Conservation (phyloP, 2,113 vertebrate genomes). For the Salvelinus namaycush region DNA sequence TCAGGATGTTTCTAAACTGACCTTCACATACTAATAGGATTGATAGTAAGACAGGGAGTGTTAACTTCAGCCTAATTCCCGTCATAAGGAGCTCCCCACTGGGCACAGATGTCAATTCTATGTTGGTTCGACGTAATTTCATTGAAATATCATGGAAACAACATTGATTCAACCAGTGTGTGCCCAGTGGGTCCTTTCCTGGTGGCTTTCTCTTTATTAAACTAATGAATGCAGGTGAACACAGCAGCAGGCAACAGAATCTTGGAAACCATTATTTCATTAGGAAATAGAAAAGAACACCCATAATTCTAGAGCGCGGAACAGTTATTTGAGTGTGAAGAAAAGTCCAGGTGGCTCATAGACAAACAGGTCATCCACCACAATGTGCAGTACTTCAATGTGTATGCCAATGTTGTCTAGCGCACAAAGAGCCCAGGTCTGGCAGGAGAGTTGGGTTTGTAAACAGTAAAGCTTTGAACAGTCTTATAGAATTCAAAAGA, state of each 20-base stretch:
- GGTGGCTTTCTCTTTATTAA: slow-evolving; percentile 38
- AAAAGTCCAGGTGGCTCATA: background rate
- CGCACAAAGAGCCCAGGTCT: slow-evolving; percentile 19
- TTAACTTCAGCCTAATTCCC: slow-evolving; percentile 69
- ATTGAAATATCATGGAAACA: too few species aligned
- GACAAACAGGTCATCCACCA: background rate
- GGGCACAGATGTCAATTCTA: too few species aligned
- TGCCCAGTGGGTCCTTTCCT: background rate
- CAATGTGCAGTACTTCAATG: background rate
- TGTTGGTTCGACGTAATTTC: too few species aligned
- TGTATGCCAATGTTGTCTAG: background rate
- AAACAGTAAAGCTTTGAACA: slow-evolving; percentile 43
- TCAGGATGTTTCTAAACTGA: slow-evolving; percentile 48
- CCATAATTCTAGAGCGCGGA: background rate
- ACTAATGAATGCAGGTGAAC: slow-evolving; percentile 49
- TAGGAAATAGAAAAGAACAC: background rate
- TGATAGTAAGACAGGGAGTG: slow-evolving; percentile 51
- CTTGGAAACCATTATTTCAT: background rate
- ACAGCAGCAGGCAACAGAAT: background rate
- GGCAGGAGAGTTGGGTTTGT: slow-evolving; percentile 20
- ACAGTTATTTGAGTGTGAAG: background rate
- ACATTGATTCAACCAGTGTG: too few species aligned
- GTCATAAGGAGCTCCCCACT: slow-evolving; percentile 46
- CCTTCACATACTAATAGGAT: slow-evolving; percentile 75
- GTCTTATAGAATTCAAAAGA: slow-evolving; percentile 37